Evolutionary conservation across 1,140 invertebrate genomes (phyloP), one percentile per base, ranked within the genome.

Genomic region (Ericerus pela): DNA sequence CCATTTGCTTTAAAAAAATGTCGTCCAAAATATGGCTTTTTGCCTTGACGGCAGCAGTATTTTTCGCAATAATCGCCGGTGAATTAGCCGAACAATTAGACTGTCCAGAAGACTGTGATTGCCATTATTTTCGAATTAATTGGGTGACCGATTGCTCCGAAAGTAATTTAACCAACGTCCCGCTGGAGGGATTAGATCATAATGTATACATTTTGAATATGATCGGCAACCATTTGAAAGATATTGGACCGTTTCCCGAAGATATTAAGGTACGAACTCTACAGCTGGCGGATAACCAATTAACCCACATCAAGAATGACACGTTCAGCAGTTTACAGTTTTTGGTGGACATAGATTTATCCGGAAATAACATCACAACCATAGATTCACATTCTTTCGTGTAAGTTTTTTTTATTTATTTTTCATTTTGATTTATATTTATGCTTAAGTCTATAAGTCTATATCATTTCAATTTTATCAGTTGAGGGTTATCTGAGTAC

Each of bases 131-230:
- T 68, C 73, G 81, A 55, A 77, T 82, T 64, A 82, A 82, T 67
- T 82, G 79, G 80, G 80, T 84, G 57, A 82, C 80, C 1, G 81
- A 84, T 61, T 83, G 81, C 62, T 84, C 81, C 0, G 79, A 82
- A 62, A 82, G 79, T 66, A 82, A 82, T 65, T 69, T 82, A n/a
- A 82, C 81, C 1, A 72, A 72, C 52, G 76, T 82, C 20, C 80
- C 81, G 0, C 78, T 81, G 58, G 64, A 65, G 38, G 64, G 64
- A 2, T 72, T 83, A 29, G 81, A 80, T 63, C 70, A 72, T 14
- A 80, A 80, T 63, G 79, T 82, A 6, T 83, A 84, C 66, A 72
- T 82, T 55, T 67, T 84, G 56, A 80, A 84, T 64, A 71, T 83
- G 69, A 82, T 82, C 62, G 78, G 78, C 30, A 83, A 83, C 65